Evolutionary conservation across 1,140 invertebrate genomes (phyloP), one percentile per base, ranked within the genome.

Genomic region (Drosophila erecta): DNA sequence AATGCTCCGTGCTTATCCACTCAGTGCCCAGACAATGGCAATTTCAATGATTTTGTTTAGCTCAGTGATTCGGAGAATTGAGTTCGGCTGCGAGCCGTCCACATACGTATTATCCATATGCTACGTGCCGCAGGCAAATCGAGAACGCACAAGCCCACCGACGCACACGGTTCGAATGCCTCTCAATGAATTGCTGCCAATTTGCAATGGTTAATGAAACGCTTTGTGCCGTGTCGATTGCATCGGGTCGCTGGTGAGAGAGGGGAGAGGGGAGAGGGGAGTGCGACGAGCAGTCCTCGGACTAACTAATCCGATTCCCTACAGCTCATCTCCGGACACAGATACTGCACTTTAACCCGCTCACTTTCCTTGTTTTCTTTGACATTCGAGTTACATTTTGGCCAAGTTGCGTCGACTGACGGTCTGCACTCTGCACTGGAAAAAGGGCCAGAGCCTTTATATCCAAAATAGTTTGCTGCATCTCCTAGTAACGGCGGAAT

Each of bases 161-260:
- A 71, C 43, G 56, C 35, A 66, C 44, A 38, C 22, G 15, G 37
- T 40, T 83, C 72, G 71, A 87, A 87, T 87, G 79, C 78, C 84
- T 89, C 67, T 78, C 80, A 76, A 90, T 90, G 80, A 84, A 89
- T 89, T 84, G 79, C 79, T 89, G 79, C 85, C 84, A 89, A 89
- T 89, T 89, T 84, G 80, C 84, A 84, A 90, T 90, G 87, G 84
- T 90, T 89, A 89, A 89, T 89, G 84, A 89, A 89, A 80, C 76
- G 85, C 85, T 89, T 89, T 89, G 85, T 90, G 76, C 72, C 81
- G 79, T 80, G 67, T 76, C 84, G 76, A 87, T 87, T 87, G 76
- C 84, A 80, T 57, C 83, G 30, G 10, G 0, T 30, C 30, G 30
- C 8, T 3, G 8, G 49, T 33, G 6, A 17, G 33, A 15, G 27